Evolutionary conservation across 2,888 invertebrate genomes (phyloP), one percentile per base, ranked within the genome.

Genomic region (Chloromyia formosa): DNA sequence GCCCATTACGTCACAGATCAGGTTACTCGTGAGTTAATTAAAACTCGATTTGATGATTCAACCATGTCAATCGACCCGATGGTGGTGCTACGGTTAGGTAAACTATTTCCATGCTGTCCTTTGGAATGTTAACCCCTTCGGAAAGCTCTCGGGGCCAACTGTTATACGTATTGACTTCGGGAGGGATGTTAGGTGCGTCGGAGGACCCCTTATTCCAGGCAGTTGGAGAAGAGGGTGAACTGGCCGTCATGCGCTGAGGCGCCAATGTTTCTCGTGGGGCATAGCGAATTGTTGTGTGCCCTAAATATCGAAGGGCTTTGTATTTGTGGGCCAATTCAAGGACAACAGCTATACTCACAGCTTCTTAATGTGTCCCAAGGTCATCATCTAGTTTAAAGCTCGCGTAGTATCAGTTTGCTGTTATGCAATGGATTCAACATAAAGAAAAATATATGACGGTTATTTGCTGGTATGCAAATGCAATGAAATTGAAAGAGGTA

Each of bases 311-410:
- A 2, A 16, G 35, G 40, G 35, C 69, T 53, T 16, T 16, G 71
- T 71, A 16, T 56, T 71, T 18, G 71, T 56, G 40, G 35, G 58
- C 20, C 40, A 71, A 71, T 71, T 71, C 71, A 71, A 71, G 71
- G 71, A 56, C 71, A 20, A 12, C 42, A 20, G 58, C 20, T 68
- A 40, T 35, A 20, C 58, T 18, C 49, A 71, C 58, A 71, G 56
- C 35, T 56, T 58, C 40, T 58, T 56, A 27, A 69, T 69, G 40
- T 71, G 71, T 71, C 71, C 58, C 71, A 71, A 71, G 71, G 71
- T 71, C 71, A 71, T 40, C 40, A 56, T 66, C 49, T 56, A 71
- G 58, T 71, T 71, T 71, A 71, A 71, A 71, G 71, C 71, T 71
- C 42, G 14, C 35, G 35, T n/a, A 56, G 35, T 40, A 45, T 40